Evolutionary conservation across 2,888 invertebrate genomes (phyloP).

Genomic region (Cyclophora punctaria): DNA sequence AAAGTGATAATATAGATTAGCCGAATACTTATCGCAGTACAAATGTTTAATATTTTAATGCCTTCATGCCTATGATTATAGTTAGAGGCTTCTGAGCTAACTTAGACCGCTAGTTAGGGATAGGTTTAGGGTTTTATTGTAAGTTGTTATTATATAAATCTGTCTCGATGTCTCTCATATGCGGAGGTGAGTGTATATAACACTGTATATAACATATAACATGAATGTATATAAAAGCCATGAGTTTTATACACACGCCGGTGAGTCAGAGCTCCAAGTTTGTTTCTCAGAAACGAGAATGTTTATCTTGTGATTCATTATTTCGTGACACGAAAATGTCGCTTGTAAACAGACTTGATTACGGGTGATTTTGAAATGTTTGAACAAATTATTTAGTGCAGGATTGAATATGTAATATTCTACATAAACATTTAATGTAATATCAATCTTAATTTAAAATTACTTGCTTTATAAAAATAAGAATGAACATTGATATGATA

Average conservation of each 20-base stretch:
- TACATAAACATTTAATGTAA: too few species aligned
- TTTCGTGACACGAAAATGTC: conserved; percentile 19
- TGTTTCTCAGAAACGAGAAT: conserved; percentile 14
- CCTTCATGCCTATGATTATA: conserved; percentile 64
- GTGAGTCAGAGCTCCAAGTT: conserved; percentile 13
- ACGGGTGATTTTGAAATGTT: too few species aligned
- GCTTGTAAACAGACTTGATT: conserved; percentile 7
- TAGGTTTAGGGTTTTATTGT: conserved; percentile 28
- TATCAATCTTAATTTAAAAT: too few species aligned
- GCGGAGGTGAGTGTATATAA: conserved; percentile 58
- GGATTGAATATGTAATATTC: too few species aligned
- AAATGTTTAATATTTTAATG: conserved; percentile 62
- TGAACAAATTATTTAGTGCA: too few species aligned
- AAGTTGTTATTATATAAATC: conserved; percentile 32
- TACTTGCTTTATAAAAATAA: too few species aligned
- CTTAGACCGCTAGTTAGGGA: conserved; percentile 59
- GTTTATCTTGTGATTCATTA: conserved; percentile 22
- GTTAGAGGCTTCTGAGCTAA: conserved; percentile 45
- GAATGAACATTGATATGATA: too few species aligned
- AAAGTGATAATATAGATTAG: conserved; percentile 53
- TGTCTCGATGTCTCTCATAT: conserved; percentile 61
- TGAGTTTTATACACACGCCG: conserved; percentile 22
- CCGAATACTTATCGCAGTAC: conserved; percentile 62
- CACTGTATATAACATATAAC: too few species aligned
- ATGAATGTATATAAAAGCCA: conserved; percentile 1